Evolutionary conservation across 2,113 vertebrate species (phyloP).

Genomic region (Lipophrys pholis): DNA sequence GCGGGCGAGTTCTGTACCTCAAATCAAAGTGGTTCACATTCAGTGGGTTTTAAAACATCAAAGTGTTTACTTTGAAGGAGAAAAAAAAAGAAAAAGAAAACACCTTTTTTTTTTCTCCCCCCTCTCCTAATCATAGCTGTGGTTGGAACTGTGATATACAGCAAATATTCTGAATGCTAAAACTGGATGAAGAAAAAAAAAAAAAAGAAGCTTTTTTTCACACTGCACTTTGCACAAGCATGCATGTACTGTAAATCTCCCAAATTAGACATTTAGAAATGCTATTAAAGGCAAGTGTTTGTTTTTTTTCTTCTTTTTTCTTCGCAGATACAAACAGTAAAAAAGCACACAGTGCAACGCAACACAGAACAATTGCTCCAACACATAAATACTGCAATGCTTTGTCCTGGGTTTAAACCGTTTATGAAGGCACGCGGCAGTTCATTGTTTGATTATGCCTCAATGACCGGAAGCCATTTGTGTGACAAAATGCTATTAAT

Average conservation of each 20-base stretch:
- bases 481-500: conserved; percentile 75
- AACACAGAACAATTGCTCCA: conserved; percentile 43
- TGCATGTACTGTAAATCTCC: background rate
- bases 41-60: conserved; percentile 51
- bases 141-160: conserved; percentile 28
- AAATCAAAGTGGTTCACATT: conserved; percentile 60
- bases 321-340: conserved; percentile 26
- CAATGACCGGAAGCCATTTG: conserved; percentile 67
- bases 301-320: conserved; percentile 31
- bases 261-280: conserved; percentile 8
- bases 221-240: conserved; percentile 10
- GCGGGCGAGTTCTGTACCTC: conserved; percentile 52
- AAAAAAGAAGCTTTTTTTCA: background rate
- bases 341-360: conserved; percentile 24
- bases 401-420: conserved; percentile 63
- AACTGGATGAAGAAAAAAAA: background rate
- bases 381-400: conserved; percentile 57
- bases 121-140: background rate
- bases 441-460: conserved; percentile 70
- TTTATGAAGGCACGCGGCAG: conserved; percentile 54
- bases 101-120: conserved; percentile 22
- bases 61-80: conserved; percentile 50
- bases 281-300: conserved; percentile 30
- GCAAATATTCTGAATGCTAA: conserved; percentile 25
- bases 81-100: too few relatives aligned